These are phyloP conservation scores for Cephus spinipes DNA, from an alignment of 2,888 invertebrate species.

Conservation along the genomic window DNA sequence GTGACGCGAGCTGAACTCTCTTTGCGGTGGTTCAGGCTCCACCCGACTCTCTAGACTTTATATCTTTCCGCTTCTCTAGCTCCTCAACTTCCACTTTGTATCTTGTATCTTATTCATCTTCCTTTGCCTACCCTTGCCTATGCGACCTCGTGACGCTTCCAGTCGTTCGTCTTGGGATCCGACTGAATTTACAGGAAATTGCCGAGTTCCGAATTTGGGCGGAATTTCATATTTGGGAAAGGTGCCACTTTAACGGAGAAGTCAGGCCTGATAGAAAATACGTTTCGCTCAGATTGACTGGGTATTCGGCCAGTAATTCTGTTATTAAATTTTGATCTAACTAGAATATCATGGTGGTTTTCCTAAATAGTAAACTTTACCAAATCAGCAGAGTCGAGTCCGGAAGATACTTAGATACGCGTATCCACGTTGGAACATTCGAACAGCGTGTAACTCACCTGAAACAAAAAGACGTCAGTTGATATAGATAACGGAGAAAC, in stretches of 20 bases:
- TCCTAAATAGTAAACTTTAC: not conserved
- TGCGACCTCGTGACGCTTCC: not conserved
- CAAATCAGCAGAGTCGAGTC: not conserved
- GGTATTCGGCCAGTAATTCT: not conserved
- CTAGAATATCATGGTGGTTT: not conserved
- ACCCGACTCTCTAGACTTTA: not conserved
- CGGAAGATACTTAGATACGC: not conserved
- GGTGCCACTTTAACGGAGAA: not conserved
- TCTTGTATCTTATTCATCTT: not conserved
- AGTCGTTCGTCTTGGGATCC: not conserved
- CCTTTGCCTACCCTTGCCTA: not conserved
- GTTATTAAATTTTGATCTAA: not conserved
- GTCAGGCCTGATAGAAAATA: not conserved
- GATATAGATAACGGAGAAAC: not conserved
- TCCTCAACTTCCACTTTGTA: not conserved
- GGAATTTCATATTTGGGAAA: not conserved
- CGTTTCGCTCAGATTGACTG: not conserved
- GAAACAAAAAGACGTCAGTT: not conserved
- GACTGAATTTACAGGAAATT: not conserved
- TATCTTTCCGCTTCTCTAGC: not conserved
- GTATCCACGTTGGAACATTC: not conserved
- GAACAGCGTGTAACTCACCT: not conserved
- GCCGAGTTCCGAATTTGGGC: not conserved
- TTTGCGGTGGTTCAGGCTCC: slow-evolving; percentile 20
- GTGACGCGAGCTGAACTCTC: slow-evolving; percentile 24